Evolutionary conservation across 2,113 vertebrate genomes (phyloP).

Genomic region (Echinops telfairi): DNA sequence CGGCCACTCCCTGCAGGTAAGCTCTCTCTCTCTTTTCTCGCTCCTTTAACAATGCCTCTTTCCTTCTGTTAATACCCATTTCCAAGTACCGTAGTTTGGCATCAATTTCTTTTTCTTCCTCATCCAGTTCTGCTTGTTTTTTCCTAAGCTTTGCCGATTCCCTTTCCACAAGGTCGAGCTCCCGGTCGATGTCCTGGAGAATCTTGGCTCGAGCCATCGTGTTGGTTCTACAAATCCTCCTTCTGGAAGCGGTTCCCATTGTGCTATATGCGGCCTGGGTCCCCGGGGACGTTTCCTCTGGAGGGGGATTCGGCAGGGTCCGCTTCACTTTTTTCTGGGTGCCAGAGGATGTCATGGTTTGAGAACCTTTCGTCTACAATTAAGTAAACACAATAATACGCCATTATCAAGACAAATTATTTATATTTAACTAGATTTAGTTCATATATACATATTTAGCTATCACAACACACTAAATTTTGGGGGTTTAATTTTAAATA

Average conservation of each 20-base stretch:
- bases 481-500: neutral
- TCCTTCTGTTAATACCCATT: conserved; percentile 99
- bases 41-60: conserved; percentile 98
- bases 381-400: conserved; percentile 75
- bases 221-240: conserved; percentile 95
- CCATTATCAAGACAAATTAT: conserved; percentile 41
- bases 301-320: conserved; percentile 97
- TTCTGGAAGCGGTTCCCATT: conserved; percentile 92
- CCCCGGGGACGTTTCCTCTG: conserved; percentile 91
- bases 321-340: conserved; percentile 98
- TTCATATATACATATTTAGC: neutral
- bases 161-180: conserved; percentile 97
- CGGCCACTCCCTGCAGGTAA: conserved; percentile 98
- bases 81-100: conserved; percentile 98
- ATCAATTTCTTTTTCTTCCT: conserved; percentile 99
- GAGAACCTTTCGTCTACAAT: conserved; percentile 91
- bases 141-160: conserved; percentile 99
- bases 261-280: conserved; percentile 91
- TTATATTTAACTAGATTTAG: neutral
- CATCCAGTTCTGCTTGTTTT: conserved; percentile 98
- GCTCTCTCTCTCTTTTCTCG: conserved; percentile 98
- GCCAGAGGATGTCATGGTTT: conserved; percentile 89
- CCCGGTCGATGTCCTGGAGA: conserved; percentile 98
- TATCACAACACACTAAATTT: neutral
- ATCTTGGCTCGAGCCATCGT: conserved; percentile 99